Evolutionary conservation across 2,888 invertebrate species (phyloP), one percentile per base, ranked within the genome.

Genomic region (Petrophora chlorosata): DNA sequence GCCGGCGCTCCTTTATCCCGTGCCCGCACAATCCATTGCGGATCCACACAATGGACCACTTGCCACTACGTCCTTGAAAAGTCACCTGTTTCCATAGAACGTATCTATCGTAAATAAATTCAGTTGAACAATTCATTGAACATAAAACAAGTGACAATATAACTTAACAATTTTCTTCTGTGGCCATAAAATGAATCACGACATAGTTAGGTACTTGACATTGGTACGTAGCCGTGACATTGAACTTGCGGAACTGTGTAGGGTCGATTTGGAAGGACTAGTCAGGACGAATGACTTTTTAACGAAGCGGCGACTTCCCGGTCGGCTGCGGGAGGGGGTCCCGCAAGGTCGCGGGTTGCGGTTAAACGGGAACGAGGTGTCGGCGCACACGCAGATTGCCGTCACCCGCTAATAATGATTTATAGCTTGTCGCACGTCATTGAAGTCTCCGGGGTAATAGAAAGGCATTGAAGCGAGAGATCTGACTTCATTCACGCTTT

Each of bases 351-450:
- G 71, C 63, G 63, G 51, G 58, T 65, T 67, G 62, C 63, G 46
- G 53, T 56, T 78, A 76, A 80, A 77, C 79, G 79, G 85, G 83
- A 85, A 76, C 81, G 70, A 76, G 65, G 74, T 75, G 79, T 74
- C 81, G 67, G 63, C 60, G 60, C 62, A 70, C 70, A 67, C 79
- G 73, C 69, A 74, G 75, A 80, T 79, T 68, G 76, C 69, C 66
- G 84, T 71, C 81, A 60, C 63, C 64, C 73, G 61, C 70, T 88
- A 86, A 88, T 85, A 84, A 87, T 87, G 87, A 89, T 87, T 77
- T 85, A 89, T 85, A 66, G 71, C 76, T 71, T 62, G 65, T 55
- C 66, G 65, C 67, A 59, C 70, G 73, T 69, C 67, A 71, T 58
- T 45, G 54, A 50, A 61, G 36, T 60, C 56, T 16, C 26, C 28